A percentile compares a stretch with the other conserved stretches of the same genome.
Evolutionary conservation across 2,113 vertebrate genomes (phyloP).

Genomic region (Taurulus bubalis): DNA sequence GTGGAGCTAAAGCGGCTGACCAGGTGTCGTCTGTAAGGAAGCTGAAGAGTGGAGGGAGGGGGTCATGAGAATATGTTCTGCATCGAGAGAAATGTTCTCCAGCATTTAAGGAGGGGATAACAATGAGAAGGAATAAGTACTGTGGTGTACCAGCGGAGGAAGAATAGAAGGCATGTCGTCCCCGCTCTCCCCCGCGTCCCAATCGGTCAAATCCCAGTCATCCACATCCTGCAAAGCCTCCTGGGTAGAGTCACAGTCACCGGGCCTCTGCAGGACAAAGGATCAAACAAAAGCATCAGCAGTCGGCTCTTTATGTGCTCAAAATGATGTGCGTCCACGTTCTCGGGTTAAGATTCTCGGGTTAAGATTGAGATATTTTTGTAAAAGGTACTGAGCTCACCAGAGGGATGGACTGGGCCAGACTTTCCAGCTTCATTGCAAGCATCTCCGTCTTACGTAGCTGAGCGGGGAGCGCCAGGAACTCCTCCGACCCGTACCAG

Average conservation of each 20-base stretch:
- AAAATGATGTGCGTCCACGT: too few species aligned
- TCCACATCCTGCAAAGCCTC: constrained; percentile 92
- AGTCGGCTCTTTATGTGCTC: too few species aligned
- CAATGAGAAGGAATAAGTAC: not conserved
- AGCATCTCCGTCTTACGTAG: constrained; percentile 94
- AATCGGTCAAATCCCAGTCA: constrained; percentile 96
- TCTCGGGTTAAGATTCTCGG: too few species aligned
- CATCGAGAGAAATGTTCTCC: too few species aligned
- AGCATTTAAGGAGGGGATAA: not conserved
- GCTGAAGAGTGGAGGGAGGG: constrained; percentile 64
- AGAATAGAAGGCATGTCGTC: constrained; percentile 41
- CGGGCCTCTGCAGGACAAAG: constrained; percentile 75
- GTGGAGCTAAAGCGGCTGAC: constrained; percentile 86
- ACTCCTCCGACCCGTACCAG: constrained; percentile 98
- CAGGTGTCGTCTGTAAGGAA: constrained; percentile 74
- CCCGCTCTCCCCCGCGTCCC: constrained; percentile 81
- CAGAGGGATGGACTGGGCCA: constrained; percentile 88
- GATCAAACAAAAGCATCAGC: too few species aligned
- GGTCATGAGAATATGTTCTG: not conserved
- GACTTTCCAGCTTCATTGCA: constrained; percentile 91
- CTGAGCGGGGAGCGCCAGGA: constrained; percentile 94
- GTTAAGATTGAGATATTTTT: too few species aligned
- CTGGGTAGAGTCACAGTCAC: constrained; percentile 57
- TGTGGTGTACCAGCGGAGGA: constrained; percentile 37
- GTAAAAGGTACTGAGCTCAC: too few species aligned